A percentile compares a stretch with the other conserved stretches of the same genome.
phyloP scores from a whole-genome alignment of 2,113 vertebrate species.

The Oreochromis spilurus region DNA sequence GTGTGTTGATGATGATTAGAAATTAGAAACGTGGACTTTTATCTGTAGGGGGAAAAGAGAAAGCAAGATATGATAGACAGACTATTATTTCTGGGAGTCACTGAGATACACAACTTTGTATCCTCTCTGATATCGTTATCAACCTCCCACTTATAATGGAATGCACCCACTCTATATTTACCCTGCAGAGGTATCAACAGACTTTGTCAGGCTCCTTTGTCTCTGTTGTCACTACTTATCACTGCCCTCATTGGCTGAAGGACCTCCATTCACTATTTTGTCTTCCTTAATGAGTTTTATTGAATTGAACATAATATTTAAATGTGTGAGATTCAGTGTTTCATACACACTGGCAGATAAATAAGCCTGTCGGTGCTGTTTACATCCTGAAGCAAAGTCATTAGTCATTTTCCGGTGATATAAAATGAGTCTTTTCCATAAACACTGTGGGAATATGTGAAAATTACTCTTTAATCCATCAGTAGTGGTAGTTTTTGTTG shows the following conservation, averaged over 20 bases:
- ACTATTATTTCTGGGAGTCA: not conserved
- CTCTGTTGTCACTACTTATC: slow-evolving; percentile 30
- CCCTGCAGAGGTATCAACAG: slow-evolving; percentile 35
- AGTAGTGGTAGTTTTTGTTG: not conserved
- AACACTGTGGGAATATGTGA: not conserved
- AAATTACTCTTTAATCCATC: not conserved
- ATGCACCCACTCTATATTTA: slow-evolving; percentile 55
- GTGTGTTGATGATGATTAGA: not conserved
- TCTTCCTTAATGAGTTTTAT: not conserved
- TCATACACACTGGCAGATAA: not conserved
- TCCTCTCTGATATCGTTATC: slow-evolving; percentile 45
- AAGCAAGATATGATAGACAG: not conserved
- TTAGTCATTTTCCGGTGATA: not conserved
- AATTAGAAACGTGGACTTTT: not conserved
- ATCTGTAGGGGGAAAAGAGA: not conserved
- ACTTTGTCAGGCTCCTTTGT: slow-evolving; percentile 46
- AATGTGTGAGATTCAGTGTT: not conserved
- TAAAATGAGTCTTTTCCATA: slow-evolving; percentile 19
- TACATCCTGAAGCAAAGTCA: slow-evolving; percentile 38
- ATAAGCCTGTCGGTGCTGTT: slow-evolving; percentile 42
- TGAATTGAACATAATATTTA: not conserved
- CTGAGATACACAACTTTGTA: slow-evolving; percentile 32
- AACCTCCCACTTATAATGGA: slow-evolving; percentile 38
- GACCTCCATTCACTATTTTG: slow-evolving; percentile 10
- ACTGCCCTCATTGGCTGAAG: slow-evolving; percentile 21